A percentile compares a stretch with the other conserved stretches of the same genome.
These are phyloP conservation scores for Conus betulinus DNA, from an alignment of 1,140 invertebrate species.

Conservation along the genomic window DNA sequence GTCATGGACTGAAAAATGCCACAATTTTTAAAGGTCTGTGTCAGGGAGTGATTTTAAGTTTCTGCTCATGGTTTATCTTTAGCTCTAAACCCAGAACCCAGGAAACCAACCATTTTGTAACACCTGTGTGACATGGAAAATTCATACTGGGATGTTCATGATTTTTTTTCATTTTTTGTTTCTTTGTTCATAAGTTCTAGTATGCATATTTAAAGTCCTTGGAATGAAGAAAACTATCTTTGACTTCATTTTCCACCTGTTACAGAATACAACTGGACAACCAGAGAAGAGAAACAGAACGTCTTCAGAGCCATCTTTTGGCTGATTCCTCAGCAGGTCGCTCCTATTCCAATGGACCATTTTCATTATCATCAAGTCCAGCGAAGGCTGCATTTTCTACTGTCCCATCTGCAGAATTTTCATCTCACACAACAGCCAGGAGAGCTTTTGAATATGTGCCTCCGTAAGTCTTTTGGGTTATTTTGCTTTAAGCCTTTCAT, in stretches of 20 bases:
- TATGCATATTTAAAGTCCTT: neutral
- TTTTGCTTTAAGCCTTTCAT: no score
- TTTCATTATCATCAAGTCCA: constrained; percentile 49
- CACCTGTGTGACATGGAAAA: no score
- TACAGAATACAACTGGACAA: constrained; percentile 64
- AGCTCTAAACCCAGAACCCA: no score
- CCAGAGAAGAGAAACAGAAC: constrained; percentile 66
- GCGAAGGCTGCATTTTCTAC: constrained; percentile 64
- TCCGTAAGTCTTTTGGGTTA: constrained; percentile 55
- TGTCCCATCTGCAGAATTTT: constrained; percentile 55
- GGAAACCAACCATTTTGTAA: no score
- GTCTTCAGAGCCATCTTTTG: constrained; percentile 59
- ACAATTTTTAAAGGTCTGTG: no score
- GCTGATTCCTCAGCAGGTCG: constrained; percentile 45
- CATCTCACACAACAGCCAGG: constrained; percentile 49
- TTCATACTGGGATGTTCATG: no score
- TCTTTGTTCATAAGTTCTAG: neutral
- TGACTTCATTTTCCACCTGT: neutral
- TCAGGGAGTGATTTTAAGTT: no score
- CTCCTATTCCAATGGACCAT: constrained; percentile 9
- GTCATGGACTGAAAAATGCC: no score
- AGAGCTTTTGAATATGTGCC: constrained; percentile 57
- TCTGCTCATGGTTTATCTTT: no score
- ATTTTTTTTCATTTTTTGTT: no score
- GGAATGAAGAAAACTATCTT: neutral